A percentile compares a stretch with the other conserved stretches of the same genome.
Evolutionary conservation across 2,113 vertebrate species (phyloP).

Genomic region (Periophthalmodon schlosseri): DNA sequence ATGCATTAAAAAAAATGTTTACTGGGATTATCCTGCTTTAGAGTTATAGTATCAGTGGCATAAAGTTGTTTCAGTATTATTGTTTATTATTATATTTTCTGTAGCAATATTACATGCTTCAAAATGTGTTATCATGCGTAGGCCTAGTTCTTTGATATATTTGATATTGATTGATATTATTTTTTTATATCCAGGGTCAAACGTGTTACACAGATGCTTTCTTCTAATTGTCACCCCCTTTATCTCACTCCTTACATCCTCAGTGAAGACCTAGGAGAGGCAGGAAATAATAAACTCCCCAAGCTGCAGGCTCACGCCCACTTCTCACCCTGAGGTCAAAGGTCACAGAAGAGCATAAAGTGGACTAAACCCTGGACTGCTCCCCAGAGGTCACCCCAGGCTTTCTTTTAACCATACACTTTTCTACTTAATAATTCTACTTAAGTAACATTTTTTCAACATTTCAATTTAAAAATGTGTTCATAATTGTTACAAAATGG

Average conservation of each 20-base stretch:
- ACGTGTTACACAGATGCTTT: conserved; percentile 26
- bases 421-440: not conserved
- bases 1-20: too few species aligned
- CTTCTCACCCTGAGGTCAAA: conserved; percentile 84
- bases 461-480: not conserved
- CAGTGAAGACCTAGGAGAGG: conserved; percentile 78
- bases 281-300: conserved; percentile 97
- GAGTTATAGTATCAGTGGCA: too few species aligned
- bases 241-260: conserved; percentile 23
- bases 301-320: conserved; percentile 82
- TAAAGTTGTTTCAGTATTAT: too few species aligned
- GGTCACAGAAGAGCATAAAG: conserved; percentile 78
- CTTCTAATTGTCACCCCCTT: conserved; percentile 26
- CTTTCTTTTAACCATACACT: conserved; percentile 9
- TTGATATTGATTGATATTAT: too few species aligned
- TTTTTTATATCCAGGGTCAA: conserved; percentile 1
- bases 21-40: too few species aligned
- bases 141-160: not conserved
- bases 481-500: not conserved
- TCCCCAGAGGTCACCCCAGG: conserved; percentile 52
- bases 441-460: conserved; percentile 11
- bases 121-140: too few species aligned
- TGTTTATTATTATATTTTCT: too few species aligned
- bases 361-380: conserved; percentile 54
- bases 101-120: too few species aligned